A percentile compares a stretch with the other conserved stretches of the same genome.
These are phyloP conservation scores for Sebastes minor DNA, from an alignment of 2,797 vertebrate genomes.

Conservation along the genomic window DNA sequence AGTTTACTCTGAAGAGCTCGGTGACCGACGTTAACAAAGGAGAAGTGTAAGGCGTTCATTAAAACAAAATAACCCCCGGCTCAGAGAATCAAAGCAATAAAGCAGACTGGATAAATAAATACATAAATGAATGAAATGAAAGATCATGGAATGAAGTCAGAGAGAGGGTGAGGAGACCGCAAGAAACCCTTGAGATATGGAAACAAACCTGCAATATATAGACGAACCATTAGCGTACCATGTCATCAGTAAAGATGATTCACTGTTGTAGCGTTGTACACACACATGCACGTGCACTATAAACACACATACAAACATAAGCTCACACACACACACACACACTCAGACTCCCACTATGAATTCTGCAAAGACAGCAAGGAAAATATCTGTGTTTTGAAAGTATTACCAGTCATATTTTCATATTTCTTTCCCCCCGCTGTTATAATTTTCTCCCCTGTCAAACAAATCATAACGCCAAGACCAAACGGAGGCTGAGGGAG, in stretches of 20 bases:
- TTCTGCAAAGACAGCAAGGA: slow-evolving; percentile 67
- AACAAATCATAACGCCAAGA: slow-evolving; percentile 79
- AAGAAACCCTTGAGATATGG: slow-evolving; percentile 72
- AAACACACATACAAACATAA: slow-evolving; percentile 24
- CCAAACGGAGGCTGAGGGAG: slow-evolving; percentile 70
- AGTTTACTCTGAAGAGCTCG: slow-evolving; percentile 80
- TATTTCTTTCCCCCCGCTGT: slow-evolving; percentile 76
- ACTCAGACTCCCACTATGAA: slow-evolving; percentile 32
- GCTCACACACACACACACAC: neutral
- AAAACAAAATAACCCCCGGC: slow-evolving; percentile 80
- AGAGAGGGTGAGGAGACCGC: slow-evolving; percentile 64
- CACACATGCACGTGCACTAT: slow-evolving; percentile 18
- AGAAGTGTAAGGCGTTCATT: slow-evolving; percentile 76
- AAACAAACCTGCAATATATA: slow-evolving; percentile 78
- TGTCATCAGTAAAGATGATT: slow-evolving; percentile 77
- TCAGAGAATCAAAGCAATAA: slow-evolving; percentile 75
- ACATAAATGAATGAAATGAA: slow-evolving; percentile 73
- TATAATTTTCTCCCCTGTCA: slow-evolving; percentile 82
- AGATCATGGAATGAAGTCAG: slow-evolving; percentile 68
- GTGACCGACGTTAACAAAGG: slow-evolving; percentile 75
- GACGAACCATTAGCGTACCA: slow-evolving; percentile 76
- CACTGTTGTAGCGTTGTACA: slow-evolving; percentile 39
- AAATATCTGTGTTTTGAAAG: slow-evolving; percentile 75
- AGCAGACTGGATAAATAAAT: slow-evolving; percentile 74
- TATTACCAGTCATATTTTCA: slow-evolving; percentile 78